Conservation (phyloP, 2,888 invertebrate genomes). For the Euzophera pinguis region DNA sequence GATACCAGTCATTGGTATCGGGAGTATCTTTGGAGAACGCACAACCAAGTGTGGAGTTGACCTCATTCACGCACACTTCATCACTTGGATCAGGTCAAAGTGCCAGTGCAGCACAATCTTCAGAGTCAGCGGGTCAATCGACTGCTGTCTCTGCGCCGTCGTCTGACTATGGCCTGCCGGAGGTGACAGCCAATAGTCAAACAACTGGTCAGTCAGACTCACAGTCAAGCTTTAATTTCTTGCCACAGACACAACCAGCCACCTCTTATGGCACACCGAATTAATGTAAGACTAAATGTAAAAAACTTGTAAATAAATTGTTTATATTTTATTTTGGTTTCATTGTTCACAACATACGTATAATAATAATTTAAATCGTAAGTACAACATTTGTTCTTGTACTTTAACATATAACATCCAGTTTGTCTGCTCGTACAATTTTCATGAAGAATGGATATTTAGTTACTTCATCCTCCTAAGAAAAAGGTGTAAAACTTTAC, state of each 20-base stretch:
- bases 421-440: constrained; percentile 46
- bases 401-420: constrained; percentile 9
- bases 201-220: constrained; percentile 27
- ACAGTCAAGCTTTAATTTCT: constrained; percentile 41
- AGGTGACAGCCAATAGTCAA: constrained; percentile 32
- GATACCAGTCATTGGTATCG: constrained; percentile 62
- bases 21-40: constrained; percentile 64
- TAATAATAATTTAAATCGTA: too few species aligned
- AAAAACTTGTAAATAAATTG: constrained; percentile 35
- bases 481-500: constrained; percentile 12
- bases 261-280: constrained; percentile 57
- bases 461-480: constrained; percentile 31
- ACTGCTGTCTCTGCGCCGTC: constrained; percentile 32
- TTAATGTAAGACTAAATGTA: constrained; percentile 25
- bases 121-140: constrained; percentile 30
- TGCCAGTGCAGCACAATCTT: constrained; percentile 22
- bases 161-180: constrained; percentile 44
- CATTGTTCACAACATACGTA: too few species aligned
- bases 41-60: constrained; percentile 64
- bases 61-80: constrained; percentile 64
- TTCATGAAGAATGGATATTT: constrained; percentile 48
- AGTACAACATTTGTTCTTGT: too few species aligned
- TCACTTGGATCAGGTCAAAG: constrained; percentile 30
- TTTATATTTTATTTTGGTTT: constrained; percentile 19
- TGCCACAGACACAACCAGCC: constrained; percentile 55